These are phyloP conservation scores for Austrolebias charrua DNA, from an alignment of 2,797 vertebrate species.

Conservation along the genomic window DNA sequence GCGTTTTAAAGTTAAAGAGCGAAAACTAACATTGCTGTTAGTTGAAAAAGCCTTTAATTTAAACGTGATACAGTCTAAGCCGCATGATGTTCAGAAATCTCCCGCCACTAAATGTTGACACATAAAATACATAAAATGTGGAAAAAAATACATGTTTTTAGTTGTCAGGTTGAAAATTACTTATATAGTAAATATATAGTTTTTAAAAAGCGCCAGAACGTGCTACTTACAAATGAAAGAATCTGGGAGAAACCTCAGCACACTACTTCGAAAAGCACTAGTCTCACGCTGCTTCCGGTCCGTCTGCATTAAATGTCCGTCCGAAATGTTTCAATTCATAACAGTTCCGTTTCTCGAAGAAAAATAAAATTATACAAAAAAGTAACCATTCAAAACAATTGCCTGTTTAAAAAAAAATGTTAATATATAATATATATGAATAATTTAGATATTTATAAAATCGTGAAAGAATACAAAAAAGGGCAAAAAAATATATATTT, in stretches of 20 bases:
- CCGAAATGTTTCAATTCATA: fast-evolving
- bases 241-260: slow-evolving; percentile 35
- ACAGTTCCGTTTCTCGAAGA: slow-evolving; percentile 21
- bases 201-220: fast-evolving
- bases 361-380: too few species aligned
- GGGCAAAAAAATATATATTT: too few species aligned
- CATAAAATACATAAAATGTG: background rate
- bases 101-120: slow-evolving; percentile 29
- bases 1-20: background rate
- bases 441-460: too few species aligned
- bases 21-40: background rate
- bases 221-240: background rate
- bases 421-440: too few species aligned
- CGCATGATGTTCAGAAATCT: background rate
- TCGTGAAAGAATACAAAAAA: too few species aligned
- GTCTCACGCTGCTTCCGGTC: slow-evolving; percentile 68
- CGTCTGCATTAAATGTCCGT: slow-evolving; percentile 36
- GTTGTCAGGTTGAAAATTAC: fast-evolving
- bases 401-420: too few species aligned
- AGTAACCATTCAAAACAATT: too few species aligned
- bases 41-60: background rate
- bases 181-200: too few species aligned
- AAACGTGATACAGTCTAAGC: background rate
- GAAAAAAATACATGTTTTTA: background rate
- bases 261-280: slow-evolving; percentile 13